Conservation (phyloP, 2,113 vertebrate genomes). For the Platanista minor region DNA sequence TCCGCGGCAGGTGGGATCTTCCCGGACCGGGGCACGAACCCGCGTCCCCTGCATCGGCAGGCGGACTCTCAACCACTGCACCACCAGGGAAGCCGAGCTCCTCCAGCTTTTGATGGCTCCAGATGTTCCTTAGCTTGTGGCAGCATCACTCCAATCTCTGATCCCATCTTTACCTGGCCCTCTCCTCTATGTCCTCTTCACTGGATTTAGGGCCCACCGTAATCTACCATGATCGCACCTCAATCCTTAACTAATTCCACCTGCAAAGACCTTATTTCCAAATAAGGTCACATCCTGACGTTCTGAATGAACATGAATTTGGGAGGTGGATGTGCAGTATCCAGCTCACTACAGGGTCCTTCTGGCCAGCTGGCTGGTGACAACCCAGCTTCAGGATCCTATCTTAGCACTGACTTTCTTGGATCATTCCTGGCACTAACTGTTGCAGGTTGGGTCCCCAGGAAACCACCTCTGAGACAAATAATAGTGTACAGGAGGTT, state of each 20-base stretch:
- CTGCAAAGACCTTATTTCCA: background rate
- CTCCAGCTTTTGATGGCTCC: background rate
- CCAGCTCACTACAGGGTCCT: background rate
- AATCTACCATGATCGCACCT: background rate
- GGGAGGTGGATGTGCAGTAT: background rate
- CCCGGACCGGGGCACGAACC: too few species aligned
- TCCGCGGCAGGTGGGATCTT: too few species aligned
- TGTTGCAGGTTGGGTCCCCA: background rate
- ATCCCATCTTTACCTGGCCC: background rate
- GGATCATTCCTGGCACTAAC: background rate
- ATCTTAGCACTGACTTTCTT: background rate
- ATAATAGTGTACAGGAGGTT: background rate
- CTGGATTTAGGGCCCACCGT: background rate
- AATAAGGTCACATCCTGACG: background rate
- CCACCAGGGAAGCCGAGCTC: too few species aligned
- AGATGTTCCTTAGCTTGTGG: background rate
- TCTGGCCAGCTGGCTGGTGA: background rate
- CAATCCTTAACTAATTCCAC: background rate
- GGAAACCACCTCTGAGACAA: background rate
- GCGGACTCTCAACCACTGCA: too few species aligned
- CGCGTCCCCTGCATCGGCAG: too few species aligned
- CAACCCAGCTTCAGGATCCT: background rate
- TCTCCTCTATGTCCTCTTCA: background rate
- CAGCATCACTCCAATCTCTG: background rate
- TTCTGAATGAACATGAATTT: background rate